phyloP scores from a whole-genome alignment of 2,113 vertebrate species.

The Melanocharis versteri region DNA sequence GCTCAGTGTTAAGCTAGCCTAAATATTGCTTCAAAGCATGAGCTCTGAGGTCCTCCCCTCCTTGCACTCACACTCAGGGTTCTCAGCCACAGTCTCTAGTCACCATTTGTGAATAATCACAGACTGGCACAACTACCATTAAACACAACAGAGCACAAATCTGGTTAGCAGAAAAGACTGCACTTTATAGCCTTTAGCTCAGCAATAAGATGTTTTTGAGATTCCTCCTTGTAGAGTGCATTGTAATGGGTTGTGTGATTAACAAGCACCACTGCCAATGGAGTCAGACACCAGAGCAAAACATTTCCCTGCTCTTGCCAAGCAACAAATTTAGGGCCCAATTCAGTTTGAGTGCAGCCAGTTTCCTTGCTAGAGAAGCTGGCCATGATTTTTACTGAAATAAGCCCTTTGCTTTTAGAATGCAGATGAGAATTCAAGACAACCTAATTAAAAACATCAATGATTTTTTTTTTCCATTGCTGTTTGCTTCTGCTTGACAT shows the following conservation, averaged over 20 bases:
- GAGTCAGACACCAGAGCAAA: conserved; percentile 49
- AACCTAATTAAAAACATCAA: conserved; percentile 52
- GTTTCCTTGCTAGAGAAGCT: conserved; percentile 39
- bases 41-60: neutral
- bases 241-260: conserved; percentile 20
- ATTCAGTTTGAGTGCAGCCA: conserved; percentile 37
- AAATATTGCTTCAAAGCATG: conserved; percentile 32
- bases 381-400: conserved; percentile 41
- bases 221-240: neutral
- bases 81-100: neutral
- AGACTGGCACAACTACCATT: neutral
- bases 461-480: neutral
- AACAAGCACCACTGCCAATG: conserved; percentile 33
- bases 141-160: conserved; percentile 22
- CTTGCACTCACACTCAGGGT: neutral
- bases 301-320: conserved; percentile 35
- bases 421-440: conserved; percentile 36
- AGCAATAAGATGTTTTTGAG: conserved; percentile 39
- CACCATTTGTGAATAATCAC: neutral
- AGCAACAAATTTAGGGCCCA: conserved; percentile 43
- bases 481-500: conserved; percentile 31
- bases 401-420: conserved; percentile 22
- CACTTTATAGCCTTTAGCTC: conserved; percentile 25
- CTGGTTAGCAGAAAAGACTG: conserved; percentile 1
- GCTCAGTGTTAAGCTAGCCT: conserved; percentile 4